Evolutionary conservation across 2,888 invertebrate genomes (phyloP), one percentile per base, ranked within the genome.

Genomic region (Pocota personata): DNA sequence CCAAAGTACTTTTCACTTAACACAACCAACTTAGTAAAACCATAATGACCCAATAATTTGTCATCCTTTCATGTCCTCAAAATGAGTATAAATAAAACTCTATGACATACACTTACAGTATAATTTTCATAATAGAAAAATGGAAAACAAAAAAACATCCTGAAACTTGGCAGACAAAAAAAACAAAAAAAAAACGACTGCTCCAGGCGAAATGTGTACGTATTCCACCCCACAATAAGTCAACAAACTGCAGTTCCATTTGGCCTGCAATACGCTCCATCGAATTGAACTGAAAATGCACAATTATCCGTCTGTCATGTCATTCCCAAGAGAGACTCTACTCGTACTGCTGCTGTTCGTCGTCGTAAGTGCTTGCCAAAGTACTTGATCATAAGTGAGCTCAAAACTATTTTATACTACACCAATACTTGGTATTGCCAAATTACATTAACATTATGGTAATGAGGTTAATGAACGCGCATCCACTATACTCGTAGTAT

Each of bases 391-490:
- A 27, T 48, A 48, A 69, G 67, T 77, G 67, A 50, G 60, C 48
- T 50, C 27, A 14, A 19, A 55, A 75, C 52, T 66, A 24, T 30
- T n/a, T 46, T 32, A 24, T 37, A 50, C 43, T 19, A 57, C 30
- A 69, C 76, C 40, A 71, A 62, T 58, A 58, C 58, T 12, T 40
- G 35, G 24, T 58, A 72, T 64, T 80, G 80, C 80, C 80, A 80
- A 80, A 86, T 76, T 66, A 67, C 71, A 80, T 64, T 57, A 71
- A 75, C 69, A 55, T 60, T 86, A 76, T 76, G 76, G 60, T 76
- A 80, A 86, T 80, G 71, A 76, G 84, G 80, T 86, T 80, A 80
- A 80, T 86, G 84, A 86, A 86, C 84, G 80, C 84, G 80, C 84
- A 73, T 62, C 78, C 55, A 57, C 48, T 30, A 21, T 64, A 64